phyloP scores from a whole-genome alignment of 2,888 invertebrate genomes.

The Philaethria dido region DNA sequence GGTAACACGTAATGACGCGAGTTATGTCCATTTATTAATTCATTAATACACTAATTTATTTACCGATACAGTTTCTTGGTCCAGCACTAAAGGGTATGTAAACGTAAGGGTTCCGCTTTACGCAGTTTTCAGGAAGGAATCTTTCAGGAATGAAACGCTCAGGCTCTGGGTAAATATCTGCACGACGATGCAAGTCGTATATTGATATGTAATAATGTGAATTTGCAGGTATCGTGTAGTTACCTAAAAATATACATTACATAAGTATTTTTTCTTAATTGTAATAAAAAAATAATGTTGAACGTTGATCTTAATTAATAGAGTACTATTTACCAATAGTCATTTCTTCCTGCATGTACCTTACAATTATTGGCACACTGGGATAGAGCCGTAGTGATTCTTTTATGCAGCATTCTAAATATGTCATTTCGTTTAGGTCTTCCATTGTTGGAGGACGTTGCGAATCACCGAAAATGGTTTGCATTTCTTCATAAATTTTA shows the following conservation, averaged over 20 bases:
- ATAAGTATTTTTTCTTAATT: background rate
- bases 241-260: slow-evolving; percentile 54
- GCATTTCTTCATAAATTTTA: slow-evolving; percentile 7
- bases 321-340: slow-evolving; percentile 1
- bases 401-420: slow-evolving; percentile 20
- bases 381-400: slow-evolving; percentile 15
- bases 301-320: background rate
- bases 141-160: slow-evolving; percentile 88
- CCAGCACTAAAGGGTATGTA: slow-evolving; percentile 89
- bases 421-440: slow-evolving; percentile 6
- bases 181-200: slow-evolving; percentile 85
- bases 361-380: background rate
- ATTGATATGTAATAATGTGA: slow-evolving; percentile 77
- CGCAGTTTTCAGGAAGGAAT: slow-evolving; percentile 84
- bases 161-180: slow-evolving; percentile 86
- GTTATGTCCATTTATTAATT: background rate
- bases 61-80: slow-evolving; percentile 74
- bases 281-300: background rate
- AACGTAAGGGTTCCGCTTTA: slow-evolving; percentile 83
- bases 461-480: background rate
- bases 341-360: background rate
- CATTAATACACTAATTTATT: background rate
- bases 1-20: too few relatives aligned
- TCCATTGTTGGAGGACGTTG: slow-evolving; percentile 9
- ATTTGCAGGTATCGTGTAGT: slow-evolving; percentile 73